A percentile compares a stretch with the other conserved stretches of the same genome.
Conservation (phyloP, 2,113 vertebrate species). For the Pluvialis apricaria region DNA sequence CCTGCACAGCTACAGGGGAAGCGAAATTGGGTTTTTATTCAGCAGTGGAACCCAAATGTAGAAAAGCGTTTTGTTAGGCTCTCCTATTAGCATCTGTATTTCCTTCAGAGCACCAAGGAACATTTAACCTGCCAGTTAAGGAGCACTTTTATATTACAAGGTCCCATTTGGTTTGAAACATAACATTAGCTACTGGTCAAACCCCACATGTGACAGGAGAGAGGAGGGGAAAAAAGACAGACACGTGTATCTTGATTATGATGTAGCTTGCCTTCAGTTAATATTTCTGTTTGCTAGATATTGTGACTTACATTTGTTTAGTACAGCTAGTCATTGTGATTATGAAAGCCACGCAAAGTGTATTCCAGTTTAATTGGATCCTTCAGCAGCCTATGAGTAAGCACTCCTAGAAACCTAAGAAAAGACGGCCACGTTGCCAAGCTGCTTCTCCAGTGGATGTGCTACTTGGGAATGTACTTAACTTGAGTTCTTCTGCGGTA, state of each 20-base stretch:
- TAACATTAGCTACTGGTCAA: background rate
- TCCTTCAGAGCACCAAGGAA: background rate
- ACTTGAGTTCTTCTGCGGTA: background rate
- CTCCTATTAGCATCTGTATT: background rate
- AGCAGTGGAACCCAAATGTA: background rate
- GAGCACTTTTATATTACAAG: background rate
- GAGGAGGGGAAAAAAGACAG: too few species aligned
- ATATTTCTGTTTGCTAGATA: too few species aligned
- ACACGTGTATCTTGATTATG: too few species aligned
- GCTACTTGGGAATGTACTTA: background rate
- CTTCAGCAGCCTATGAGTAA: too few species aligned
- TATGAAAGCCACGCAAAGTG: too few species aligned
- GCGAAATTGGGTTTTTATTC: background rate
- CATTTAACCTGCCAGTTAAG: background rate
- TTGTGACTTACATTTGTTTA: too few species aligned
- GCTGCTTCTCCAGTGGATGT: background rate
- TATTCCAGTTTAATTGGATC: too few species aligned
- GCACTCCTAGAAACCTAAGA: too few species aligned
- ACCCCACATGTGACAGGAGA: background rate
- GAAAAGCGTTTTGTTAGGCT: background rate
- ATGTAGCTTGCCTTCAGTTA: too few species aligned
- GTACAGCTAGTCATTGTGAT: too few species aligned
- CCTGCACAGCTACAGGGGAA: background rate
- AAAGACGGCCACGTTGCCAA: accelerated
- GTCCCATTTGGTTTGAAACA: background rate